A percentile compares a stretch with the other conserved stretches of the same genome.
These are phyloP conservation scores for Camelus bactrianus DNA, from an alignment of 2,113 vertebrate genomes.

Conservation along the genomic window DNA sequence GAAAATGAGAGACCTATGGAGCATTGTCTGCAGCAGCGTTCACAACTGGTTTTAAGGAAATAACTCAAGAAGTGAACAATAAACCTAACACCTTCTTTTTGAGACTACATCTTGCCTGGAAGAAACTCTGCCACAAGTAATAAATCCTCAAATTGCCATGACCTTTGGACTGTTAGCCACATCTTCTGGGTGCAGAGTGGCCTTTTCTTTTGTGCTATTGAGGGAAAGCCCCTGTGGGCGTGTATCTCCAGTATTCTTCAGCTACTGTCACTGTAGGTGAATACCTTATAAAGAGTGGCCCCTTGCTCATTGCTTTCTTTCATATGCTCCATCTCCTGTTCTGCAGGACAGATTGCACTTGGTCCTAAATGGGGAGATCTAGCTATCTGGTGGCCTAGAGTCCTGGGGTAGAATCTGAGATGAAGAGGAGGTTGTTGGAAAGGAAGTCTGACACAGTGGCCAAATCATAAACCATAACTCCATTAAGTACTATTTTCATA, in stretches of 20 bases:
- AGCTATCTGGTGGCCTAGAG: neutral
- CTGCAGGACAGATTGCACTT: constrained; percentile 19
- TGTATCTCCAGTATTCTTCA: neutral
- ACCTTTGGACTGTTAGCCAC: neutral
- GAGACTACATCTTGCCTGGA: neutral
- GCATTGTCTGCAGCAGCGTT: neutral
- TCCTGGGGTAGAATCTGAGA: constrained; percentile 39
- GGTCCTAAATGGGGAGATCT: neutral
- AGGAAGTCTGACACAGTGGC: constrained; percentile 49
- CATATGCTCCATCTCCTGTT: constrained; percentile 23
- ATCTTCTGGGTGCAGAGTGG: neutral
- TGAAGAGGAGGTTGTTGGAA: constrained; percentile 65
- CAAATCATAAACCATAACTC: constrained; percentile 70
- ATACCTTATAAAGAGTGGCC: constrained; percentile 7
- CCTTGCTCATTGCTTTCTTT: constrained; percentile 50
- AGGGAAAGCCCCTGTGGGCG: neutral
- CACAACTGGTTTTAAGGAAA: neutral
- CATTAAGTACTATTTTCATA: constrained; percentile 70
- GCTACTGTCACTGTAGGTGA: neutral
- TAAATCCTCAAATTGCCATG: neutral
- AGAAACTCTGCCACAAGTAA: neutral
- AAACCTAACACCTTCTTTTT: neutral
- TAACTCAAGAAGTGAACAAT: neutral
- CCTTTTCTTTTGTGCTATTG: neutral
- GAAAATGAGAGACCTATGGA: constrained; percentile 17